Evolutionary conservation across 2,888 invertebrate genomes (phyloP), one percentile per base, ranked within the genome.

Genomic region (Abrostola tripartita): DNA sequence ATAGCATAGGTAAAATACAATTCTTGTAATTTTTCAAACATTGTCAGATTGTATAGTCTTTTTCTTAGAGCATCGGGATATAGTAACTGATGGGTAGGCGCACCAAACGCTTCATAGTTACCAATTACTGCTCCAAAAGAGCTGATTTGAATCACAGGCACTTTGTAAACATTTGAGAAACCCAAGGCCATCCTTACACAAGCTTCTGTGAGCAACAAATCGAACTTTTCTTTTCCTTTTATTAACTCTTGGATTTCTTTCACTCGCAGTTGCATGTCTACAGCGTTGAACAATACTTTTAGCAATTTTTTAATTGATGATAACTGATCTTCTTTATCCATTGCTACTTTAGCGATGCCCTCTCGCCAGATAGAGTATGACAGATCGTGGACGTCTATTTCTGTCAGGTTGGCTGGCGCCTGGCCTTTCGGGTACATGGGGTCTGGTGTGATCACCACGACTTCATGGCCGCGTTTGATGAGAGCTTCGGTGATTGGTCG

Each of bases 391-490:
- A 90, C 57, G 42, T 90, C 84, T 7, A 94, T 90, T 82, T 93
- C 90, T 4, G 82, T 89, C 5, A 90, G 79, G 58, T 91, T 93
- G 6, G 42, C 37, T 0, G 83, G 86, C 0, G 76, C 37, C 42
- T 78, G 44, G 5, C 80, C 82, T 60, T 84, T 76, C 0, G 81
- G 74, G 36, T 79, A 88, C 6, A 76, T 82, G 0, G 93, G 90
- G 60, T 92, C 74, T 6, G 95, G 44, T 1, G 94, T 92, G 1
- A 92, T 71, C 0, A 92, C 81, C 0, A 88, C 83, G 0, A 95
- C 66, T 52, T 94, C 85, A 60, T 95, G 94, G 0, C 94, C 94
- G 1, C 88, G 81, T 54, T 41, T 55, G 2, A 8, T 41, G 12
- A 68, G 38, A 42, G 55, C 68, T 11, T 50, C 37, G 10, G 63